Percentiles rank a stretch among this genome's conserved stretches.
phyloP scores from a whole-genome alignment of 2,888 invertebrate genomes.

The Aelia acuminata region DNA sequence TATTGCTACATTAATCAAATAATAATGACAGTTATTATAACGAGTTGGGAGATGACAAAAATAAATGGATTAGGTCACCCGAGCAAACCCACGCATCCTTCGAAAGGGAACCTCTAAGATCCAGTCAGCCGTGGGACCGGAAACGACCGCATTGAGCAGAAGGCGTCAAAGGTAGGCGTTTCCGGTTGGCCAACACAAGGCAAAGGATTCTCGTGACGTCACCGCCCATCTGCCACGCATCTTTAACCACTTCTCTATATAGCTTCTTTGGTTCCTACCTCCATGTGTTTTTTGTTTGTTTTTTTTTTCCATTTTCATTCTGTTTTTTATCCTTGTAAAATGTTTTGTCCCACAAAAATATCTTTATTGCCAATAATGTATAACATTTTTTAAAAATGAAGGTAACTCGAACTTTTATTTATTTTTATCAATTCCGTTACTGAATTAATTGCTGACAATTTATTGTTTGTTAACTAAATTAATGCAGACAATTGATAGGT shows the following conservation, averaged over 20 bases:
- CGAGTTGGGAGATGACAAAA: too few relatives aligned
- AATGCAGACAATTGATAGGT: too few relatives aligned
- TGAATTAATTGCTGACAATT: too few relatives aligned
- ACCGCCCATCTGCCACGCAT: background rate
- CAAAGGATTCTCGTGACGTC: slow-evolving; percentile 44
- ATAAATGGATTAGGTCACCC: background rate
- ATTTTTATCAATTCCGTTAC: too few relatives aligned
- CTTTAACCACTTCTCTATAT: slow-evolving; percentile 6
- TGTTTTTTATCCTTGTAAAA: too few relatives aligned
- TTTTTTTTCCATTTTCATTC: background rate
- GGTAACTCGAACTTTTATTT: too few relatives aligned
- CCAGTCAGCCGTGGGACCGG: slow-evolving; percentile 27
- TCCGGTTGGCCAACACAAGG: slow-evolving; percentile 32
- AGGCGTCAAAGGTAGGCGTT: slow-evolving; percentile 52
- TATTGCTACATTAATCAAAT: too few relatives aligned
- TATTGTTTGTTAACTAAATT: too few relatives aligned
- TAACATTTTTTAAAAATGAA: too few relatives aligned
- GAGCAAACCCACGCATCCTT: background rate
- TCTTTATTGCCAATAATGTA: too few relatives aligned
- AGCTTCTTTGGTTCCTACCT: background rate
- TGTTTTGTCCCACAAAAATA: too few relatives aligned
- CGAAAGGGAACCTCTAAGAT: background rate
- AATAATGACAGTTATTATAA: too few relatives aligned
- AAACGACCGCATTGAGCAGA: slow-evolving; percentile 9
- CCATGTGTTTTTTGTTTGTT: background rate